Evolutionary conservation across 2,797 vertebrate species (phyloP), one percentile per base, ranked within the genome.

Genomic region (Sebastes taczanowskii): DNA sequence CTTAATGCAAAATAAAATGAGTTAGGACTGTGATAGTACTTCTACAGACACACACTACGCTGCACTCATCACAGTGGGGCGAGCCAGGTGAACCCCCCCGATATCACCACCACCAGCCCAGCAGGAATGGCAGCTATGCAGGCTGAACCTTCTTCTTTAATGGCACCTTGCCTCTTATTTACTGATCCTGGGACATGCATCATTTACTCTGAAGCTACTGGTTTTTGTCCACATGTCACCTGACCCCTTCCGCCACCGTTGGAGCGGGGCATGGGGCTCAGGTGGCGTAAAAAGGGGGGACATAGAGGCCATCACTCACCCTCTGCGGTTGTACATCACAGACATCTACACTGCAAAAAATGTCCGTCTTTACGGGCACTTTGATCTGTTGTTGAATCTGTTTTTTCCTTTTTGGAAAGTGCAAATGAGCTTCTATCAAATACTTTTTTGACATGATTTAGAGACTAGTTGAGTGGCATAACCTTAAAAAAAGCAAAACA

Each of bases 181-280:
- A 94, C 88, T 76, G 73, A 83, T 86, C 84, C 90, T 79, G 80
- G 69, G 86, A 80, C 92, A 95, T 83, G 93, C 93, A 92, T 94
- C 93, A 95, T 95, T 96, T 95, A 93, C 92, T 92, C 89, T 82
- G 81, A 85, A 95, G 90, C 89, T 87, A 91, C 89, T 81, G 81
- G 89, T 89, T 92, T 94, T 95, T 94, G 93, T 95, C 90, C 93
- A 94, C 93, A 92, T 94, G 95, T 95, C 93, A 95, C 91, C 92
- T 91, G 87, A 93, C 92, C 90, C 89, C 85, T 91, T 93, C 88
- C 80, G 20, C 85, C 88, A 91, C 83, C 23, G 80, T 84, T 84
- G 76, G 80, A 84, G 27, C 18, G 81, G 85, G 74, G 76, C 83
- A 71, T 32, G 78, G 84, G 87, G 88, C 91, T 94, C 92, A 92